Percentiles rank a stretch among this genome's conserved stretches.
Conservation (phyloP, 2,888 invertebrate genomes). For the Tipula unca region DNA sequence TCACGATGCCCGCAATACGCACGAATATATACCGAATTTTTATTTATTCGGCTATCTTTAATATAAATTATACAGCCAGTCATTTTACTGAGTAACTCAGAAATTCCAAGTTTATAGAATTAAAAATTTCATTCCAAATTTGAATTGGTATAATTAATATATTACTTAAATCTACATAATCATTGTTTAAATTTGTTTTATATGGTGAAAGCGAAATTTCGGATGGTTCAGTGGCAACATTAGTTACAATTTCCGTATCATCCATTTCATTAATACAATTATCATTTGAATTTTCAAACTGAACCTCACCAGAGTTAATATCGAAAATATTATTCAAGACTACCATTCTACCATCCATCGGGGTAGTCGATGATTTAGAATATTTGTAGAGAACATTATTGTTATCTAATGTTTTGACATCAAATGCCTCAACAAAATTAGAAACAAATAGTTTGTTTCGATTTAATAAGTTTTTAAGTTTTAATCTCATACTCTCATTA, state of each 20-base stretch:
- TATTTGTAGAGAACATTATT: too few species aligned
- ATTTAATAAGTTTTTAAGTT: not conserved
- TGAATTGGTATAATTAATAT: too few species aligned
- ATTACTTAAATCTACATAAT: too few species aligned
- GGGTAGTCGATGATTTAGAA: not conserved
- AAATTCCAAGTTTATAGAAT: not conserved
- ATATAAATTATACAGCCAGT: not conserved
- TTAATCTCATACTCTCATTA: not conserved
- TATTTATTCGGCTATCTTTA: not conserved
- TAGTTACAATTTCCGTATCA: not conserved
- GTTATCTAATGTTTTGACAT: too few species aligned
- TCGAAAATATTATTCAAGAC: too few species aligned
- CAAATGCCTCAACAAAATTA: too few species aligned
- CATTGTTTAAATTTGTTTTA: too few species aligned
- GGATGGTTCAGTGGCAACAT: not conserved
- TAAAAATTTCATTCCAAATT: not conserved
- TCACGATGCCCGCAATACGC: not conserved
- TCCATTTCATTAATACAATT: not conserved
- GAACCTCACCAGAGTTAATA: too few species aligned
- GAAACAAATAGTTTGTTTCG: too few species aligned
- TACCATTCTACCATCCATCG: not conserved
- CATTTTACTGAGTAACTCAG: not conserved
- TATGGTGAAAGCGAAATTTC: too few species aligned
- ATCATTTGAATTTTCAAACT: not conserved
- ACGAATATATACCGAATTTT: not conserved